Percentiles rank a stretch among this genome's conserved stretches.
Evolutionary conservation across 2,113 vertebrate genomes (phyloP).

Genomic region (Salvator merianae): DNA sequence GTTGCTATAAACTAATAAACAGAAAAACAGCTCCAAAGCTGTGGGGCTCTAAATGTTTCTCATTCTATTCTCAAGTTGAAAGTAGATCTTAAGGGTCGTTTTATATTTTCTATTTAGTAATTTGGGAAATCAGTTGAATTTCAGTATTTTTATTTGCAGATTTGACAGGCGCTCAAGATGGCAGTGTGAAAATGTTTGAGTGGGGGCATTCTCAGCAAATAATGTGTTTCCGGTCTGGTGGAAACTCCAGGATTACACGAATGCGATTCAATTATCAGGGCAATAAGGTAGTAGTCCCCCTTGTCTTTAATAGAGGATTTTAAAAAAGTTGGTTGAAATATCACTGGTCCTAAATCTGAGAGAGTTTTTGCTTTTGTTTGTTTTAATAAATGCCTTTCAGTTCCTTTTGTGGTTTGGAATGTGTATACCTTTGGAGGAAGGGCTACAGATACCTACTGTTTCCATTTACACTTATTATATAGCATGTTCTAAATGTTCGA

Average conservation of each 20-base stretch:
- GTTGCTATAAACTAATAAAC: background rate
- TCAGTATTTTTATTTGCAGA: conserved; percentile 73
- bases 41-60: background rate
- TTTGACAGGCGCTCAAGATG: conserved; percentile 95
- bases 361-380: background rate
- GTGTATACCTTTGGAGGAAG: no score
- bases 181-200: conserved; percentile 98
- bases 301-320: background rate
- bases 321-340: background rate
- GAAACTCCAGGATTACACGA: conserved; percentile 92
- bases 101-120: background rate
- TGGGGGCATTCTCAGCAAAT: conserved; percentile 99
- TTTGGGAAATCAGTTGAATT: background rate
- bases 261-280: conserved; percentile 97
- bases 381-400: background rate
- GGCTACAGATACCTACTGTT: background rate
- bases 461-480: background rate
- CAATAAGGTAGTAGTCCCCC: conserved; percentile 85
- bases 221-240: conserved; percentile 92
- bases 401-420: background rate
- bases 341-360: background rate
- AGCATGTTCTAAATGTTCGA: background rate
- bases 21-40: background rate
- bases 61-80: background rate
- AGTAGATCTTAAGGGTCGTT: background rate